A percentile compares a stretch with the other conserved stretches of the same genome.
Evolutionary conservation across 2,797 vertebrate genomes (phyloP).

Genomic region (Spinibarbus caldwelli): DNA sequence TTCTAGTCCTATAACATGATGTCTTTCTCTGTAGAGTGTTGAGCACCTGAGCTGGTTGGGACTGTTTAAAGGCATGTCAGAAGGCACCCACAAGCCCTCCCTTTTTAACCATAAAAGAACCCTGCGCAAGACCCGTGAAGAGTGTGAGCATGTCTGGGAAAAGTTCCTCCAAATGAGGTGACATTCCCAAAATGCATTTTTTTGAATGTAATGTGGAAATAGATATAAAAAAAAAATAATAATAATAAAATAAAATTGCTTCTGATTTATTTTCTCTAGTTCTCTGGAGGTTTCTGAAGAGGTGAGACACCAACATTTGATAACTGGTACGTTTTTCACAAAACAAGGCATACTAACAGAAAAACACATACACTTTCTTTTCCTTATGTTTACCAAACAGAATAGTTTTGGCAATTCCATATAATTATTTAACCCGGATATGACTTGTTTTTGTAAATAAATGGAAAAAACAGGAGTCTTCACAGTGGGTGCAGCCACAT

Average conservation of each 20-base stretch:
- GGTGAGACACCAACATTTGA: slow-evolving; percentile 81
- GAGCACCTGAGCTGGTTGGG: slow-evolving; percentile 85
- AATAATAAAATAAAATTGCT: neutral
- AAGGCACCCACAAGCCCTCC: slow-evolving; percentile 77
- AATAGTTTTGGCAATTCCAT: neutral
- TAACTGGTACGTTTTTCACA: slow-evolving; percentile 76
- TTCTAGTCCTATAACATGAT: neutral
- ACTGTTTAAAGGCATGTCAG: slow-evolving; percentile 80
- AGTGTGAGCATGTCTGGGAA: slow-evolving; percentile 78
- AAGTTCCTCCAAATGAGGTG: slow-evolving; percentile 82
- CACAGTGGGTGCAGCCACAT: slow-evolving; percentile 26
- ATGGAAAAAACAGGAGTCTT: slow-evolving; percentile 22
- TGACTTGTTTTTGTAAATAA: slow-evolving; percentile 13
- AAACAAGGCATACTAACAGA: neutral
- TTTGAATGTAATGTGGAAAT: neutral
- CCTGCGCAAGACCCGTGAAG: slow-evolving; percentile 76
- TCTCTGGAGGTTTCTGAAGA: slow-evolving; percentile 81
- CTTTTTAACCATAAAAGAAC: slow-evolving; percentile 82
- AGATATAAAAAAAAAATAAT: neutral
- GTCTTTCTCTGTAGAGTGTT: slow-evolving; percentile 71
- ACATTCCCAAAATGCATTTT: neutral
- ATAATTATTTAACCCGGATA: neutral
- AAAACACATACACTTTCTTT: slow-evolving; percentile 12
- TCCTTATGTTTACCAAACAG: slow-evolving; percentile 8
- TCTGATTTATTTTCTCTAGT: slow-evolving; percentile 62